Percentiles rank a stretch among this genome's conserved stretches.
Conservation (phyloP, 2,888 invertebrate species). For the Amphipyra berbera region DNA sequence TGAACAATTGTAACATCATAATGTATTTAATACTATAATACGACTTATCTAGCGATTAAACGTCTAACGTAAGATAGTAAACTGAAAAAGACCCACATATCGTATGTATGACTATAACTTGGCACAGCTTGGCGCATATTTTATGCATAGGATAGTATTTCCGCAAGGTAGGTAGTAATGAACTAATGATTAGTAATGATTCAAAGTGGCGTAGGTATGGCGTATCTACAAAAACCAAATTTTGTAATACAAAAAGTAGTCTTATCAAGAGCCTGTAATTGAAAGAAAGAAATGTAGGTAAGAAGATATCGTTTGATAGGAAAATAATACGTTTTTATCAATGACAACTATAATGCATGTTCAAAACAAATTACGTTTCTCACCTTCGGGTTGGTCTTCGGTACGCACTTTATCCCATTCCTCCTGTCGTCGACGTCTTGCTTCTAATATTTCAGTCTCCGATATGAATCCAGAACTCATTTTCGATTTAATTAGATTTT, state of each 20-base stretch:
- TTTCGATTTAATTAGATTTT: slow-evolving; percentile 40
- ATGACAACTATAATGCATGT: slow-evolving; percentile 44
- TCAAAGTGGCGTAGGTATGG: not conserved
- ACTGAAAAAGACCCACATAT: too few relatives aligned
- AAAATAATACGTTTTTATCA: slow-evolving; percentile 31
- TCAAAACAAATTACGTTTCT: slow-evolving; percentile 44
- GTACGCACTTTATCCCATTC: slow-evolving; percentile 99
- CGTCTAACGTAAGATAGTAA: too few relatives aligned
- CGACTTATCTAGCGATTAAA: too few relatives aligned
- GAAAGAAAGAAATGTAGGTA: not conserved
- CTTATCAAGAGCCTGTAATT: not conserved
- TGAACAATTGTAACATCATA: too few relatives aligned
- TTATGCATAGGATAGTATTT: not conserved
- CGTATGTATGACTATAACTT: not conserved
- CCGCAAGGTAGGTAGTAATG: too few relatives aligned
- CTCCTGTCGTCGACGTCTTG: slow-evolving; percentile 95
- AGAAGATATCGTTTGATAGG: slow-evolving; percentile 20
- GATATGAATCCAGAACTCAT: slow-evolving; percentile 98
- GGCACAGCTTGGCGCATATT: not conserved
- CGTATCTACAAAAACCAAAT: too few relatives aligned
- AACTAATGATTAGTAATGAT: too few relatives aligned
- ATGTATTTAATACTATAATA: too few relatives aligned
- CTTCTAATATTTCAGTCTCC: slow-evolving; percentile 95
- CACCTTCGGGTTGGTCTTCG: slow-evolving; percentile 97
- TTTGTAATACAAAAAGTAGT: not conserved